Base-by-base conservation (phyloP, 2,888 invertebrate genomes). In the Drosophila sordidula region DNA sequence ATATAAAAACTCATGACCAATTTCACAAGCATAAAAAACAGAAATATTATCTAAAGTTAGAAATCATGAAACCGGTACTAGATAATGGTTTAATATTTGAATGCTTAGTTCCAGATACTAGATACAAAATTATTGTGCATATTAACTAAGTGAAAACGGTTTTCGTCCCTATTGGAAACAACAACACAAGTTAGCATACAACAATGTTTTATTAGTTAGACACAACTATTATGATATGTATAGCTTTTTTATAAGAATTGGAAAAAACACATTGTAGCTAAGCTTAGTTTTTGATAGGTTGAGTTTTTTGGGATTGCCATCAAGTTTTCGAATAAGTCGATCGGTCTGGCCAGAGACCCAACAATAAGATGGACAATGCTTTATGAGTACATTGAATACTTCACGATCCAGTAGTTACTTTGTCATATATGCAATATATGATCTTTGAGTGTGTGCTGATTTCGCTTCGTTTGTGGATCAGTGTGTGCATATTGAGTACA, bases 351-450 rank as follows among this genome's bases (percentile, higher is more conserved):
- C 26, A 47, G 11, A 56, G 11, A 65, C 49, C 12, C 47, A 56
- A 51, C 25, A 57, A 70, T 57, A 70, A 67, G 61, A 55, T 73
- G 52, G 52, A 38, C 45, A 78, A 78, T 73, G 74, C 68, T 78
- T 77, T 75, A 70, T 26, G 56, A 49, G 55, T 74, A 67, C 64
- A 47, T 49, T 47, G 64, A 63, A 67, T 73, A 74, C 71, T 86
- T 87, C 75, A 75, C 62, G 75, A 89, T 89, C 89, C 89, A 84
- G 85, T 89, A 84, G 78, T 85, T 89, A 85, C 85, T 85, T 85
- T 85, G 78, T 84, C 89, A 75, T 85, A 78, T 87, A 85, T 75
- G 54, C 59, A 73, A 80, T 84, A 86, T 83, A 88, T 85, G 82
- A 77, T 77, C 67, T 69, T 67, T 66, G 54, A 49, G 50, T 25